Conservation (phyloP, 2,113 vertebrate species). For the Limanda limanda region DNA sequence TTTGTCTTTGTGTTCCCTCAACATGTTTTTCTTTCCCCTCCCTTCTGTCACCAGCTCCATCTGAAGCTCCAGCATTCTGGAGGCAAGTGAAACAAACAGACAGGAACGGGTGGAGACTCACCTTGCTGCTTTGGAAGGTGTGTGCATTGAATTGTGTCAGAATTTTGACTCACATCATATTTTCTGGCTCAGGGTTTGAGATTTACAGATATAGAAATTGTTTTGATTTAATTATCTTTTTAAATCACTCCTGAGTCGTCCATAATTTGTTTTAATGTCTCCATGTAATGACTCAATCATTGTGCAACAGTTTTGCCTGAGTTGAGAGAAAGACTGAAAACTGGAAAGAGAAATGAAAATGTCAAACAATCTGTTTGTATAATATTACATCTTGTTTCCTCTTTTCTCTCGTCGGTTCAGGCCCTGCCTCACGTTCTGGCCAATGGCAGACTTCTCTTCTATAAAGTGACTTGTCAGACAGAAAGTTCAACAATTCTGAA, state of each 20-base stretch:
- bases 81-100: constrained; percentile 45
- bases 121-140: constrained; percentile 79
- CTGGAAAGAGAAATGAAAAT: too few species aligned
- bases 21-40: not conserved
- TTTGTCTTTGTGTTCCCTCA: not conserved
- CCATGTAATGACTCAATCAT: constrained; percentile 11
- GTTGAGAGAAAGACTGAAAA: not conserved
- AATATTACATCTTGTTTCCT: not conserved
- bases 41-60: constrained; percentile 61
- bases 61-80: constrained; percentile 71
- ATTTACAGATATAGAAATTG: constrained; percentile 28
- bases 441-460: constrained; percentile 64
- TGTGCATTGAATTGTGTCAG: not conserved
- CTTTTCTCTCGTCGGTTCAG: constrained; percentile 39
- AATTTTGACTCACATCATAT: not conserved
- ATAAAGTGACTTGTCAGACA: constrained; percentile 61
- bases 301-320: not conserved
- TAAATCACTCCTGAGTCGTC: constrained; percentile 5
- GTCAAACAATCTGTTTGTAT: too few species aligned
- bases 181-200: constrained; percentile 15
- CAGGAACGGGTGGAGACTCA: constrained; percentile 34
- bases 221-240: constrained; percentile 42
- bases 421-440: constrained; percentile 54
- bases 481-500: not conserved
- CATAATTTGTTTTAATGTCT: constrained; percentile 32